These are phyloP conservation scores for Bombus balteatus DNA, from an alignment of 1,140 invertebrate species.

Conservation along the genomic window DNA sequence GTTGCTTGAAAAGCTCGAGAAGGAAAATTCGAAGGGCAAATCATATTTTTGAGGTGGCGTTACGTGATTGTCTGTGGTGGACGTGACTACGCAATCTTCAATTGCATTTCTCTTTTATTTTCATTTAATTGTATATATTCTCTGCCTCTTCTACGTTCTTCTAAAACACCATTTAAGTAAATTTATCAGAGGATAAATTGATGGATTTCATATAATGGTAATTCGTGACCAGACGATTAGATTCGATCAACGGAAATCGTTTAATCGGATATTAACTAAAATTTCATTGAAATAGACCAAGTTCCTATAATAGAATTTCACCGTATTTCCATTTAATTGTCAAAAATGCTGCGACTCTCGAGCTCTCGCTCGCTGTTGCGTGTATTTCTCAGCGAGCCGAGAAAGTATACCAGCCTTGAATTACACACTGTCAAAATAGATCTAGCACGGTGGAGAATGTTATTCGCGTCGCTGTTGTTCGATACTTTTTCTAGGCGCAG, in stretches of 20 bases:
- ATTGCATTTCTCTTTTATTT: neutral
- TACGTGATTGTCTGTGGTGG: neutral
- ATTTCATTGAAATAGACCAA: too few species aligned
- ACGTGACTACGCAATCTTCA: conserved; percentile 32
- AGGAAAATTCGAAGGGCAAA: conserved; percentile 29
- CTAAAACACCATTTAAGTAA: too few species aligned
- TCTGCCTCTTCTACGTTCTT: neutral
- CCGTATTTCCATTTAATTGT: neutral
- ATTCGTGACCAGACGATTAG: neutral
- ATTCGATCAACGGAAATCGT: neutral
- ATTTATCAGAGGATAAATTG: too few species aligned
- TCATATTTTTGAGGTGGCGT: neutral
- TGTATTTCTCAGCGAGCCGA: too few species aligned
- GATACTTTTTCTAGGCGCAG: neutral
- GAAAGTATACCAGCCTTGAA: neutral
- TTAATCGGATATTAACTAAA: too few species aligned
- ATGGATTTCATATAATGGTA: too few species aligned
- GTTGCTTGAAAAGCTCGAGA: neutral
- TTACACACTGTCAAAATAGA: neutral
- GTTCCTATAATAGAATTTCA: too few species aligned
- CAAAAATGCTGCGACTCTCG: neutral
- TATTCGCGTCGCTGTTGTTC: neutral
- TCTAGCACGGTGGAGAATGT: neutral
- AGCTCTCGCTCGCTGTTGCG: neutral
- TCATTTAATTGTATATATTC: too few species aligned